A percentile compares a stretch with the other conserved stretches of the same genome.
These are phyloP conservation scores for Ceratosolen fusciceps DNA, from an alignment of 1,140 invertebrate genomes.

Conservation along the genomic window DNA sequence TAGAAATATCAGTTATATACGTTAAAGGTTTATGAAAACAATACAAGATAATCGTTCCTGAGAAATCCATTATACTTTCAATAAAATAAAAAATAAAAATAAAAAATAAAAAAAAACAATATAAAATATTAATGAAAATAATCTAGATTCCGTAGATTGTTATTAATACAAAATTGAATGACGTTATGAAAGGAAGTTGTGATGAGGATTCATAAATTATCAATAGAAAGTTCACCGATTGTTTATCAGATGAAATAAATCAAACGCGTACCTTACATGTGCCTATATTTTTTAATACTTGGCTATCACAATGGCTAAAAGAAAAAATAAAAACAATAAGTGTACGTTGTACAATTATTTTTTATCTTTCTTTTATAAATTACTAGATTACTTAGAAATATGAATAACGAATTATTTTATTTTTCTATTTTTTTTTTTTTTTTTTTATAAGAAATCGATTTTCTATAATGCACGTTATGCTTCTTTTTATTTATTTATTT, in stretches of 20 bases:
- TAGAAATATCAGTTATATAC: too few relatives aligned
- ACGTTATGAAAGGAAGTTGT: background rate
- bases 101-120: background rate
- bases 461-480: too few relatives aligned
- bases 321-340: background rate
- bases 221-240: constrained; percentile 9
- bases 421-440: too few relatives aligned
- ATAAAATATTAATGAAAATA: background rate
- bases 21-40: too few relatives aligned
- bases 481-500: too few relatives aligned
- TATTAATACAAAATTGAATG: background rate
- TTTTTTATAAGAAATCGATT: too few relatives aligned
- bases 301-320: background rate
- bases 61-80: too few relatives aligned
- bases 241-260: background rate
- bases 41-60: too few relatives aligned
- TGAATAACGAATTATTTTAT: too few relatives aligned
- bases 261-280: background rate
- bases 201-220: background rate
- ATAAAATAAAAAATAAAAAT: too few relatives aligned
- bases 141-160: background rate
- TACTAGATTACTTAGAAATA: background rate
- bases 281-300: background rate
- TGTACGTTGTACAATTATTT: background rate
- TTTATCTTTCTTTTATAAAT: background rate